These are phyloP conservation scores for Eriosoma lanigerum DNA, from an alignment of 1,140 invertebrate genomes.

Conservation along the genomic window DNA sequence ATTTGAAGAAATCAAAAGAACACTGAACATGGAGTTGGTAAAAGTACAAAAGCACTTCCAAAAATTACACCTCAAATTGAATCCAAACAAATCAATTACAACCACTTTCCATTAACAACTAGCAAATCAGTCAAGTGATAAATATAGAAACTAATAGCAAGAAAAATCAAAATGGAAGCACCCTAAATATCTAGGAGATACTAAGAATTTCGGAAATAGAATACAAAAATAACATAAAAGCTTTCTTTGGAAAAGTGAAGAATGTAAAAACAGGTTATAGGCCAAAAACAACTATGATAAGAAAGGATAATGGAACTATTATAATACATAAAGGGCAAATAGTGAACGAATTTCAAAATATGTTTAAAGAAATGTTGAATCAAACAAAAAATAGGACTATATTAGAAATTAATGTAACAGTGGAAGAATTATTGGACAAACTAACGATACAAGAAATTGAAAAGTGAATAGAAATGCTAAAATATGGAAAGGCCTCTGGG, in stretches of 20 bases:
- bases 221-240: conserved; percentile 2
- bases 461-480: conserved; percentile 49
- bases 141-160: too few relatives aligned
- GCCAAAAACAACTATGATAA: not conserved
- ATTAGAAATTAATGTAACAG: not conserved
- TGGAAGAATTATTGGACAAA: not conserved
- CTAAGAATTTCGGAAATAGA: too few relatives aligned
- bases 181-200: too few relatives aligned
- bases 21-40: too few relatives aligned
- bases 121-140: too few relatives aligned
- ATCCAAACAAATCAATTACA: too few relatives aligned
- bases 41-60: too few relatives aligned
- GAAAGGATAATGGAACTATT: not conserved
- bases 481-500: conserved; percentile 55
- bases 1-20: too few relatives aligned
- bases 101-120: too few relatives aligned
- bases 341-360: not conserved
- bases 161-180: too few relatives aligned
- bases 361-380: conserved; percentile 1
- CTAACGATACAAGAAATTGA: conserved; percentile 41
- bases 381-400: conserved; percentile 1
- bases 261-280: not conserved
- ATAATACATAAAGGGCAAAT: not conserved
- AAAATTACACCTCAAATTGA: too few relatives aligned
- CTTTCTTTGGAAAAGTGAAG: not conserved